phyloP scores from a whole-genome alignment of 2,113 vertebrate genomes.

The Empidonax traillii region DNA sequence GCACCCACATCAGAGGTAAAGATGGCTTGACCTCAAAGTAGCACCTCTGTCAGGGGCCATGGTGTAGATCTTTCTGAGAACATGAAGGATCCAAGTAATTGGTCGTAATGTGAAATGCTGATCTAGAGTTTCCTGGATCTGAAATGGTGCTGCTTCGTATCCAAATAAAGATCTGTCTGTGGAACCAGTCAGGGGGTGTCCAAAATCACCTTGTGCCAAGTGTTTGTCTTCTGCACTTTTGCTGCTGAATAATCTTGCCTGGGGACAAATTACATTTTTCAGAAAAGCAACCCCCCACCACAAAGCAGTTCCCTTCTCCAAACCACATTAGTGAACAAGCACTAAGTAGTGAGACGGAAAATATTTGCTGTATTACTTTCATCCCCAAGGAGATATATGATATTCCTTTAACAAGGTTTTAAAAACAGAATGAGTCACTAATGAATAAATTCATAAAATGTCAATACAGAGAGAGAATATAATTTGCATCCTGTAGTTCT shows the following conservation, averaged over 20 bases:
- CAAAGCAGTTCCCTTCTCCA: background rate
- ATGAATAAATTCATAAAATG: slow-evolving; percentile 21
- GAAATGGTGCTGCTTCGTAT: background rate
- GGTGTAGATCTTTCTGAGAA: background rate
- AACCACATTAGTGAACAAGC: background rate
- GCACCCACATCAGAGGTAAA: background rate
- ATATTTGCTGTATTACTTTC: slow-evolving; percentile 8
- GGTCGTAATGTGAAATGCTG: background rate
- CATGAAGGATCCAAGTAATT: background rate
- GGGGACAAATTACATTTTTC: background rate
- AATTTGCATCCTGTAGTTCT: background rate
- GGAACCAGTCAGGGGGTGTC: background rate
- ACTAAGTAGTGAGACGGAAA: background rate
- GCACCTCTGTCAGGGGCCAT: background rate
- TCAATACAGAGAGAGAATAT: slow-evolving; percentile 20
- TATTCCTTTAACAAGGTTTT: slow-evolving; percentile 18
- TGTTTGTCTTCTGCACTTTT: background rate
- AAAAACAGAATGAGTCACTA: slow-evolving; percentile 29
- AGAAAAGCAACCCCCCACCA: background rate
- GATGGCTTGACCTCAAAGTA: background rate
- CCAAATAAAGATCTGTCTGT: background rate
- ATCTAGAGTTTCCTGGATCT: background rate
- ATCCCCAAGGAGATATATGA: background rate
- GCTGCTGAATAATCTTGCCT: background rate
- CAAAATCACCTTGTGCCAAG: background rate